Base-by-base conservation (phyloP, 2,113 vertebrate genomes). In the Micromys minutus region DNA sequence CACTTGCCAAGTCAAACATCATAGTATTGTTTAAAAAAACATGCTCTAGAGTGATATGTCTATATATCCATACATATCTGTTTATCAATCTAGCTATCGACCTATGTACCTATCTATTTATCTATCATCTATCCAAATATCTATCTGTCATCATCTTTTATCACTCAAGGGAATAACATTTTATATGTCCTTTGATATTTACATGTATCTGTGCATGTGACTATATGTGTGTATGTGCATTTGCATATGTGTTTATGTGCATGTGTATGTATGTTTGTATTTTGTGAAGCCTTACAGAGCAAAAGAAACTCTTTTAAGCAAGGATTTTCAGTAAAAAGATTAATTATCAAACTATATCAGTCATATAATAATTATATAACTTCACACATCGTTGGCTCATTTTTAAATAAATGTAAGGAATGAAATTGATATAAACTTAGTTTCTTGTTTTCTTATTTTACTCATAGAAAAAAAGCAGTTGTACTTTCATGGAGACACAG, bases 301-400 rank as follows among this genome's bases (percentile, higher is more conserved):
- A 91, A 80, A 97, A 98, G 59, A 88, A 97, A 96, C 0, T 76
- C 95, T 94, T 3, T 67, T 67, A 95, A 65, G 61, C 87, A 96
- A 96, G 52, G 95, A 96, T 72, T 97, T 98, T 97, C 95, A 96
- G 96, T 98, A 97, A 97, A 98, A 98, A 97, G 97, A 98, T 97
- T 98, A 98, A 98, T 98, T 98, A 98, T 98, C 94, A 98, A 97
- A 96, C 71, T 97, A 93, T 96, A 97, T 97, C 36, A 36, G 65
- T 97, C 97, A 97, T 96, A 95, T 97, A 98, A 98, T 98, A 98
- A 98, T 98, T 97, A 96, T 81, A 96, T 97, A 97, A 98, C 98
- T 98, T 98, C 97, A 98, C 95, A 98, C 98, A 94, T 96, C 97
- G 94, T 95, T 92, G 93, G 85, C 88, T 88, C 0, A 97, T 94